A percentile compares a stretch with the other conserved stretches of the same genome.
phyloP scores from a whole-genome alignment of 2,113 vertebrate genomes.

The Colistium nudipinnis region DNA sequence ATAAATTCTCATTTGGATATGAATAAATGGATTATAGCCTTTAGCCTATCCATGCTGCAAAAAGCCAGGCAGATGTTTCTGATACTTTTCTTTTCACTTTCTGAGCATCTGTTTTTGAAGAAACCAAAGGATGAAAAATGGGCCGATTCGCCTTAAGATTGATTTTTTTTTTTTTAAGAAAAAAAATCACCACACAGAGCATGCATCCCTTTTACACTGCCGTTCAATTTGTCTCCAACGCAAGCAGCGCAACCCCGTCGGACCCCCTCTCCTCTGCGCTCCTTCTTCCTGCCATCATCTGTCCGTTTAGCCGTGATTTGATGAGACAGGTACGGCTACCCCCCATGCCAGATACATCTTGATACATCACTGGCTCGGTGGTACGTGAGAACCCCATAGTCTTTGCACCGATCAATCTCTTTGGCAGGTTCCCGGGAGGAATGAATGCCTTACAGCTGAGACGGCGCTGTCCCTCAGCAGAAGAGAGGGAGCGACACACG shows the following conservation, averaged over 20 bases:
- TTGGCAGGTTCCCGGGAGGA: slow-evolving; percentile 73
- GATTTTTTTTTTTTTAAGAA: not conserved
- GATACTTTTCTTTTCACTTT: not conserved
- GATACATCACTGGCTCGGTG: slow-evolving; percentile 61
- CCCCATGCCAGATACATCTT: slow-evolving; percentile 69
- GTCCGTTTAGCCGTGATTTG: slow-evolving; percentile 66
- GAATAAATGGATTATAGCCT: too few relatives aligned
- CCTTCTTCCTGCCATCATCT: slow-evolving; percentile 54
- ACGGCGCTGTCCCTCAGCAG: slow-evolving; percentile 68
- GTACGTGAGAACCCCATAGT: slow-evolving; percentile 62
- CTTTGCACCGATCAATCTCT: slow-evolving; percentile 76
- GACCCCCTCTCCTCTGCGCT: slow-evolving; percentile 8
- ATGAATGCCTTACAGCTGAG: slow-evolving; percentile 74
- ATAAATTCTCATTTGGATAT: too few relatives aligned
- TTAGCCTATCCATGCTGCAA: too few relatives aligned
- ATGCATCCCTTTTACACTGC: slow-evolving; percentile 21
- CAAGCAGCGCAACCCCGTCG: slow-evolving; percentile 2
- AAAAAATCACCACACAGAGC: slow-evolving; percentile 5
- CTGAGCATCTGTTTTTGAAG: not conserved
- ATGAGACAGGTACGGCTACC: slow-evolving; percentile 72
- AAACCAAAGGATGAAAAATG: slow-evolving; percentile 3
- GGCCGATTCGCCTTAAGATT: not conserved
- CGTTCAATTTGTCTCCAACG: slow-evolving; percentile 30
- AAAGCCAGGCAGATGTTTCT: too few relatives aligned
- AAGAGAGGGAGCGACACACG: slow-evolving; percentile 23